Evolutionary conservation across 2,113 vertebrate genomes (phyloP).

Genomic region (Octodon degus): DNA sequence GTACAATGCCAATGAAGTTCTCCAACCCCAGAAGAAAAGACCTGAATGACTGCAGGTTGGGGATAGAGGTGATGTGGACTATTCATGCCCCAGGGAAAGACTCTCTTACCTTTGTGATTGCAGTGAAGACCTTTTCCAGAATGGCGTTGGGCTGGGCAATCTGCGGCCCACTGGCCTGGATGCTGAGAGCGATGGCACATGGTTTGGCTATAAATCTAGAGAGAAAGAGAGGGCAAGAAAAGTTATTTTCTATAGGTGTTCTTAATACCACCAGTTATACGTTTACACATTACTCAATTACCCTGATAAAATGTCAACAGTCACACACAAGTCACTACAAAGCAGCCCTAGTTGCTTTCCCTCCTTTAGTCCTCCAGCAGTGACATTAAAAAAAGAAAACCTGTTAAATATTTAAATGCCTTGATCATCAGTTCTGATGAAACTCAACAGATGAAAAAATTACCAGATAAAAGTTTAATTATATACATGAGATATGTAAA

Average conservation of each 20-base stretch:
- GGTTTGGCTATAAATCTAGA: constrained; percentile 97
- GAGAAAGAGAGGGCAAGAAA: constrained; percentile 45
- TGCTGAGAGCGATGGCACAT: constrained; percentile 97
- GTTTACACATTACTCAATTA: neutral
- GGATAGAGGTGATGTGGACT: neutral
- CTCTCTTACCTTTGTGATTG: constrained; percentile 96
- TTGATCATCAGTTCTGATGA: neutral
- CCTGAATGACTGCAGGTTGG: neutral
- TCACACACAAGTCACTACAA: neutral
- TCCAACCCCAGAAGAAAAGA: neutral
- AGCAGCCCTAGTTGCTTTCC: neutral
- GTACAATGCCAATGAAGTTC: neutral
- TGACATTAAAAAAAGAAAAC: constrained; percentile 10
- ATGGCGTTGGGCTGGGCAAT: constrained; percentile 98
- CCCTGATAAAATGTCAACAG: neutral
- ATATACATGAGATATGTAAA: neutral
- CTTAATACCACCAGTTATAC: neutral
- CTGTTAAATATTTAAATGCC: constrained; percentile 5
- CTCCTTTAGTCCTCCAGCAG: neutral
- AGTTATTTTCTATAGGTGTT: constrained; percentile 70
- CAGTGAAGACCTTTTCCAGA: constrained; percentile 98
- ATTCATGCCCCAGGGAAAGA: neutral
- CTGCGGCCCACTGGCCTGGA: constrained; percentile 96
- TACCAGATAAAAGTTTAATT: neutral
- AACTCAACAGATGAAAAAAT: neutral